Base-by-base conservation (phyloP, 2,888 invertebrate species). In the Lutraria lutraria region DNA sequence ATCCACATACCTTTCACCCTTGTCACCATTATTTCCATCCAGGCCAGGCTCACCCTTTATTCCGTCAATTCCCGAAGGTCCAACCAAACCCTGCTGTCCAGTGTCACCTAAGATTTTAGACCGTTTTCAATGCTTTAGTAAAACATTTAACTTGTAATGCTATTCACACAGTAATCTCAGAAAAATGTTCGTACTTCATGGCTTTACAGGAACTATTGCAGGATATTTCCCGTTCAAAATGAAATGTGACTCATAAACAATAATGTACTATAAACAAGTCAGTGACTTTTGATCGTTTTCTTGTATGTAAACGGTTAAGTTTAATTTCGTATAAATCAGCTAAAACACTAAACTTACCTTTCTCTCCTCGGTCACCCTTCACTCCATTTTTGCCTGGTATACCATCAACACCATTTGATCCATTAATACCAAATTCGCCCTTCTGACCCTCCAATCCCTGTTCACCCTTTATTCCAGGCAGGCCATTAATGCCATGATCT, bases 21-120 rank as follows among this genome's bases (percentile, higher is more conserved):
- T 90, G 4, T 85, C 82, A 56, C 92, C 92, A 56, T 89, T 90
- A n/a, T 54, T 10, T 12, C 91, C 90, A 16, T 81, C 29, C 19
- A 63, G 16, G 10, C 89, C 89, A 13, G 31, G 72, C 34, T 85
- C 85, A 16, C 90, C 90, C 52, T 88, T 85, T 3, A 4, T 52
- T 25, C 88, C 89, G 19, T 86, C 72, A 19, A 60, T 43, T 29
- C 88, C 91, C 60, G 53, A 52, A 60, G 34, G 43, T 60, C 91
- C 91, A 53, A 81, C 34, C 12, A 81, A 34, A 60, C 91, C 91
- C 13, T 83, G 82, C 8, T 72, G 56, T 2, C 91, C 91, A 29
- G 63, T 56, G 8, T 85, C 81, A 16, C 91, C 91, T 56, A 25
- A 34, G 19, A 52, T 43, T 52, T 21, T 29, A 3, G 3, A 15